A percentile compares a stretch with the other conserved stretches of the same genome.
Evolutionary conservation across 2,113 vertebrate genomes (phyloP).

Genomic region (Rissa tridactyla): DNA sequence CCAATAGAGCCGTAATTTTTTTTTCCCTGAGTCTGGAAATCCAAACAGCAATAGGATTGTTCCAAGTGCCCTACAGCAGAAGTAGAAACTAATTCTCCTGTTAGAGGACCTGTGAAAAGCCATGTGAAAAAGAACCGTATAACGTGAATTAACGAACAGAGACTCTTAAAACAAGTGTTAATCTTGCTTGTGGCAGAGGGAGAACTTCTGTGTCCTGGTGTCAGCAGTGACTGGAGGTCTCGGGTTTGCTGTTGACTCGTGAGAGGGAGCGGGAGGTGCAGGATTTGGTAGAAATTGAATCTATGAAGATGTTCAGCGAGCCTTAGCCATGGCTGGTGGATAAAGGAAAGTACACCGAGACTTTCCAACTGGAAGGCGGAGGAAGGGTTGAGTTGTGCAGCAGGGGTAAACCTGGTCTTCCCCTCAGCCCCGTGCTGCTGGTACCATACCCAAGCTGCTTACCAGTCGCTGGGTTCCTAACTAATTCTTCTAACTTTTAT

Average conservation of each 20-base stretch:
- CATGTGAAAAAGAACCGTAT: neutral
- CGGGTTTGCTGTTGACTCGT: neutral
- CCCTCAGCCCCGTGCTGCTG: accelerated
- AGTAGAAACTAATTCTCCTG: neutral
- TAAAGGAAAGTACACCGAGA: neutral
- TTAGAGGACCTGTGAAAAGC: neutral
- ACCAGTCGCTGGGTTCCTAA: neutral
- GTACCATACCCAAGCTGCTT: too few relatives aligned
- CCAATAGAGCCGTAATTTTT: neutral
- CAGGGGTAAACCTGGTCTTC: neutral
- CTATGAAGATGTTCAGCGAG: neutral
- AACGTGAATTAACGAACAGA: neutral
- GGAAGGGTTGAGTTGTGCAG: neutral
- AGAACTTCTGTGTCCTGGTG: neutral
- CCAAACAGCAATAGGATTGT: neutral
- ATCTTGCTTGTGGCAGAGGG: neutral
- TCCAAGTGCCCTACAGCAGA: neutral
- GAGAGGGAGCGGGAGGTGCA: neutral
- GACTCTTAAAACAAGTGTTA: neutral
- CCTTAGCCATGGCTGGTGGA: accelerated
- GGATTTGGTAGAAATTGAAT: neutral
- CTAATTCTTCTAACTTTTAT: neutral
- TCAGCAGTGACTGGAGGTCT: neutral
- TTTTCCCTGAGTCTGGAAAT: neutral
- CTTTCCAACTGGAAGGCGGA: neutral